These are phyloP conservation scores for Brienomyrus brachyistius DNA, from an alignment of 2,113 vertebrate genomes.

Conservation along the genomic window DNA sequence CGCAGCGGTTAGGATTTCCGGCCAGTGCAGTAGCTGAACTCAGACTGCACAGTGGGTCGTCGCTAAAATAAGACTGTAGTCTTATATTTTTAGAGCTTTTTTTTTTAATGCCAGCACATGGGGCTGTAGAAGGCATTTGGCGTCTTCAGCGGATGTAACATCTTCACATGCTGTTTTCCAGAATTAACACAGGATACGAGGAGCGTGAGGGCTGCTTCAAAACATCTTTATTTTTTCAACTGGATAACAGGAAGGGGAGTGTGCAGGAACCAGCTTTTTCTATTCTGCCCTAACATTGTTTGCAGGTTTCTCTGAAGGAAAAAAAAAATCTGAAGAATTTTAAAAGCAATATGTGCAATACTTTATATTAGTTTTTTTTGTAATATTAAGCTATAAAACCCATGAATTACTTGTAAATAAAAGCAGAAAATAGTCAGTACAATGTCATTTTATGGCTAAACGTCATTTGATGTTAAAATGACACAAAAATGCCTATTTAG, in stretches of 20 bases:
- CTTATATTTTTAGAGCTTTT: conserved; percentile 29
- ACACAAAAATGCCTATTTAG: background rate
- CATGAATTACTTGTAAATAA: background rate
- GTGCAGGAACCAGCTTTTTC: conserved; percentile 1
- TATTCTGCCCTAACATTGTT: background rate
- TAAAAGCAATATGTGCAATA: background rate
- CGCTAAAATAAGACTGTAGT: conserved; percentile 19
- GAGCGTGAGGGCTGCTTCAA: conserved; percentile 26
- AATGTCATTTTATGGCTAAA: background rate
- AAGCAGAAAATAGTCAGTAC: background rate
- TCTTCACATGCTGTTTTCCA: conserved; percentile 33
- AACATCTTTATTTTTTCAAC: conserved; percentile 18
- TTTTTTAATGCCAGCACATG: conserved; percentile 32
- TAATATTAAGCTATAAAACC: background rate
- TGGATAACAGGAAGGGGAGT: conserved; percentile 32
- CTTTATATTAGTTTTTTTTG: background rate
- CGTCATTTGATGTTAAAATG: background rate
- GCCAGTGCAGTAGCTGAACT: background rate
- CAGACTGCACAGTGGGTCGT: background rate
- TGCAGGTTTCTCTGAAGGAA: background rate
- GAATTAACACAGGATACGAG: conserved; percentile 23
- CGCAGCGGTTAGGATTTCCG: background rate
- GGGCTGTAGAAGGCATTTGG: conserved; percentile 5
- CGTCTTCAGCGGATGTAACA: conserved; percentile 35
- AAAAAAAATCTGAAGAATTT: background rate